Evolutionary conservation across 2,797 vertebrate species (phyloP).

Genomic region (Danio jaintianensis): DNA sequence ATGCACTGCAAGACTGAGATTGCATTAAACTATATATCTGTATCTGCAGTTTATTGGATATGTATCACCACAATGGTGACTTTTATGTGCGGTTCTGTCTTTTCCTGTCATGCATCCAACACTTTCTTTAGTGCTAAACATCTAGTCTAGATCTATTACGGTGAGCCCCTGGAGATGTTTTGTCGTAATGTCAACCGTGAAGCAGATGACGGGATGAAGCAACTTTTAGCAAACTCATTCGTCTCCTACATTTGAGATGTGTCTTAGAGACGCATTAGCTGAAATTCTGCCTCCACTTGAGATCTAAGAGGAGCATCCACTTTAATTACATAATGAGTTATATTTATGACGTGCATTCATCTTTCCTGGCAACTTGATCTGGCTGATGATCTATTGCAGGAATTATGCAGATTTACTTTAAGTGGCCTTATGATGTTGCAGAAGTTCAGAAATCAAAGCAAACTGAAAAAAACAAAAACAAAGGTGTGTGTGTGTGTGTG

Average conservation of each 20-base stretch:
- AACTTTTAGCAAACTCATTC: conserved; percentile 3
- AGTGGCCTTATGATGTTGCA: background rate
- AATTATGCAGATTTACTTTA: background rate
- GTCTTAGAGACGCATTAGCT: conserved; percentile 20
- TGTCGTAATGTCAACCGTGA: background rate
- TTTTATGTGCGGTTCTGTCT: too few relatives aligned
- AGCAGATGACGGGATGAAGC: background rate
- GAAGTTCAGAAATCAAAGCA: background rate
- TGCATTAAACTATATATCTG: background rate
- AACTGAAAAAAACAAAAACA: background rate
- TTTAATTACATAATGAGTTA: conserved; percentile 18
- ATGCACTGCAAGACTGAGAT: conserved; percentile 7
- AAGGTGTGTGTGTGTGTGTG: too few relatives aligned
- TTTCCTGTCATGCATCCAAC: background rate
- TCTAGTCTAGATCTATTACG: background rate
- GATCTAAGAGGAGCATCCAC: conserved; percentile 16
- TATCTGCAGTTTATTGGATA: background rate
- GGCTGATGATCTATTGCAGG: background rate
- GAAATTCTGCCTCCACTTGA: conserved; percentile 17
- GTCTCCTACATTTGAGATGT: background rate
- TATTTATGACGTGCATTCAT: background rate
- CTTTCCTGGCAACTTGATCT: background rate
- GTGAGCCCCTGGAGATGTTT: background rate
- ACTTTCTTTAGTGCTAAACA: background rate
- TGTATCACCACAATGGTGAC: background rate